Conservation (phyloP, 1,140 invertebrate species). For the Papilio polyxenes region DNA sequence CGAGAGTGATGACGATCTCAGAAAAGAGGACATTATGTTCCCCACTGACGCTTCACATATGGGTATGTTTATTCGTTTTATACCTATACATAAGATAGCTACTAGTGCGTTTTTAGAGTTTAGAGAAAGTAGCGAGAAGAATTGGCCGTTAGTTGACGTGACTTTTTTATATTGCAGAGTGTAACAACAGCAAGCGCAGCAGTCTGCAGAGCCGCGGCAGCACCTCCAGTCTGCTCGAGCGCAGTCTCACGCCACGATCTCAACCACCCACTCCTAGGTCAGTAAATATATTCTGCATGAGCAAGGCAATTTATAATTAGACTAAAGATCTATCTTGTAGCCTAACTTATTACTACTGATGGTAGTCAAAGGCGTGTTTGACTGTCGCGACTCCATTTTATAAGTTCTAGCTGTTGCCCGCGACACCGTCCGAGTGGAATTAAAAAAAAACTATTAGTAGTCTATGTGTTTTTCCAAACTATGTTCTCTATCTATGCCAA, state of each 20-base stretch:
- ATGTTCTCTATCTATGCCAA: too few species aligned
- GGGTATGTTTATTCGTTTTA: slow-evolving; percentile 80
- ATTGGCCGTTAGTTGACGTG: too few species aligned
- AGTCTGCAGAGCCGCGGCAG: slow-evolving; percentile 94
- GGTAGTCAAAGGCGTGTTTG: too few species aligned
- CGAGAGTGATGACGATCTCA: slow-evolving; percentile 94
- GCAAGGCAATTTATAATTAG: too few species aligned
- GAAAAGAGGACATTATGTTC: slow-evolving; percentile 93
- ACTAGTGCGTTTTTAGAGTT: background rate
- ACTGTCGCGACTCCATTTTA: background rate
- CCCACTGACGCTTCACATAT: slow-evolving; percentile 83
- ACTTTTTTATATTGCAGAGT: slow-evolving; percentile 69
- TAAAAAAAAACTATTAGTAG: too few species aligned
- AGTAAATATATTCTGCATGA: slow-evolving; percentile 37
- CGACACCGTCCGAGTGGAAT: too few species aligned
- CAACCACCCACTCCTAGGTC: slow-evolving; percentile 93
- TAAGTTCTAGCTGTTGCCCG: too few species aligned
- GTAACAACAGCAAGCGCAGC: slow-evolving; percentile 91
- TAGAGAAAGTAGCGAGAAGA: too few species aligned
- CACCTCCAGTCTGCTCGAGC: slow-evolving; percentile 90
- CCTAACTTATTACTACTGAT: too few species aligned
- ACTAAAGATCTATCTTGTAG: background rate
- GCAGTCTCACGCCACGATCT: slow-evolving; percentile 91
- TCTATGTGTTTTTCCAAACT: too few species aligned
- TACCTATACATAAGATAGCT: slow-evolving; percentile 16